Evolutionary conservation across 2,113 vertebrate species (phyloP), one percentile per base, ranked within the genome.

Genomic region (Paramormyrops kingsleyae): DNA sequence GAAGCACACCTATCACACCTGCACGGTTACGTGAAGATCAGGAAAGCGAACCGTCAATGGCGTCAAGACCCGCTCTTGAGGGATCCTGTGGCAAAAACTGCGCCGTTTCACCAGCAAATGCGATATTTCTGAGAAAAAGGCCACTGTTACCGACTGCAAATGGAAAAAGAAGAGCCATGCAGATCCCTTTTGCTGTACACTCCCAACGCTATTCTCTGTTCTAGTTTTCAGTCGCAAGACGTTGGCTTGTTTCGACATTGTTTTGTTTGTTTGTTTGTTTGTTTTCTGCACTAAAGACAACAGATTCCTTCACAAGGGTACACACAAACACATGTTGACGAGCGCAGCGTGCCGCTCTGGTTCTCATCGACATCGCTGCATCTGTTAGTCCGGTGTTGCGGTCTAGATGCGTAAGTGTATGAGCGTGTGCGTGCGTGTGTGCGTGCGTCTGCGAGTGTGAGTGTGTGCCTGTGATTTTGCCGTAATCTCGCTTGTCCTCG

Each of bases 101-200:
- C 95, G 94, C 94, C 39, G 95, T 92, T 94, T 95, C 94, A 94
- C 31, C 56, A 95, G 95, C 94, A 94, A 97, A 94, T 95, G 94
- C 95, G 96, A 95, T 94, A 96, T 95, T 94, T 91, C 90, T 92
- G 93, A 95, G 94, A 93, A 93, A 94, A 96, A 95, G 97, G 96
- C 95, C 96, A 97, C 96, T 92, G 95, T 97, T 96, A 97, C 95
- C 96, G 95, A 96, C 95, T 96, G 96, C 94, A 95, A 96, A 97
- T 96, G 96, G 96, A 97, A 97, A 97, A 96, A 97, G 95, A 93
- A 96, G 97, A 97, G 96, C 96, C 96, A 13, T 96, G 96, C 95
- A 95, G 95, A 97, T 98, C 97, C 97, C 97, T 97, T 98, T 98
- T 97, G 50, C 42, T 97, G 96, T 96, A 97, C 92, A 95, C 95